Evolutionary conservation across 2,797 vertebrate genomes (phyloP).

Genomic region (Tenualosa ilisha): DNA sequence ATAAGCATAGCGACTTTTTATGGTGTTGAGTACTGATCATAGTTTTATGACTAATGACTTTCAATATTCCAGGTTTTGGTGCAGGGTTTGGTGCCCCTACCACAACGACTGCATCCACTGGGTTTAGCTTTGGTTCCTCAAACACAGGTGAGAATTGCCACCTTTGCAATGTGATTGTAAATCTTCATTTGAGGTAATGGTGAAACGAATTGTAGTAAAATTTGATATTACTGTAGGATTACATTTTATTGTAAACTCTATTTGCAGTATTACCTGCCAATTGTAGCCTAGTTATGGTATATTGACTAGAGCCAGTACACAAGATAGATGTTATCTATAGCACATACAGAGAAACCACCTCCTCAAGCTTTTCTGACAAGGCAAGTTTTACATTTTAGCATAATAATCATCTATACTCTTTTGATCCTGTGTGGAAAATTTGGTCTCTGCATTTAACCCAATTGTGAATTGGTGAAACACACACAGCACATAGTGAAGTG

Average conservation of each 20-base stretch:
- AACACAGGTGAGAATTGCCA: slow-evolving; percentile 67
- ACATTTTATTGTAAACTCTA: not conserved
- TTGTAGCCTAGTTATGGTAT: not conserved
- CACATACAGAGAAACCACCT: not conserved
- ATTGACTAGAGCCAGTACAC: not conserved
- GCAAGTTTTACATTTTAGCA: no score
- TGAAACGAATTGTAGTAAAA: not conserved
- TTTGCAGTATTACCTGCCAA: no score
- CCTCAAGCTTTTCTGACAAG: not conserved
- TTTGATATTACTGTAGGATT: not conserved
- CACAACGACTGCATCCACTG: slow-evolving; percentile 72
- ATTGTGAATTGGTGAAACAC: no score
- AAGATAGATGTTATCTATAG: not conserved
- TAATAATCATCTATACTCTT: no score
- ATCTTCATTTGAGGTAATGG: not conserved
- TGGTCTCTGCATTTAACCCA: no score
- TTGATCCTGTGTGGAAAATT: no score
- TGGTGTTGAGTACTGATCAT: no score
- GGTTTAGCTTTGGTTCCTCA: slow-evolving; percentile 78
- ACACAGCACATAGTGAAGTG: no score
- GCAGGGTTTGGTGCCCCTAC: slow-evolving; percentile 72
- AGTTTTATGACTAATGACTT: not conserved
- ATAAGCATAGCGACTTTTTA: not conserved
- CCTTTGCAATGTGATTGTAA: not conserved
- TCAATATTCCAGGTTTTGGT: slow-evolving; percentile 23